These are phyloP conservation scores for Danionella cerebrum DNA, from an alignment of 2,113 vertebrate genomes.

Conservation along the genomic window DNA sequence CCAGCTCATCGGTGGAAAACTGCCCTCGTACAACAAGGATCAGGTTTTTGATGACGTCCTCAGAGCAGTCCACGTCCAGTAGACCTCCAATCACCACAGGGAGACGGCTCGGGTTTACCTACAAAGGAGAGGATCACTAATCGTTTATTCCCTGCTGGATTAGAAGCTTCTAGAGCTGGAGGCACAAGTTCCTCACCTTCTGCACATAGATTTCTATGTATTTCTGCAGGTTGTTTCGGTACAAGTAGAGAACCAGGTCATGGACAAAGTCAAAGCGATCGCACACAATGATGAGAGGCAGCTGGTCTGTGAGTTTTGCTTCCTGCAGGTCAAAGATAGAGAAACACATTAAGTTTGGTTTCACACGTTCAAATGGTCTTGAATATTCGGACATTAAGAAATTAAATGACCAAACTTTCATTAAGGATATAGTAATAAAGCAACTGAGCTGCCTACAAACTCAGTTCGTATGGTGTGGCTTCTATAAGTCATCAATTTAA, in stretches of 20 bases:
- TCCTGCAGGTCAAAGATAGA: slow-evolving; percentile 65
- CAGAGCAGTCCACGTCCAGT: slow-evolving; percentile 94
- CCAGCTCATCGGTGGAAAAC: slow-evolving; percentile 95
- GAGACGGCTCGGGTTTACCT: slow-evolving; percentile 96
- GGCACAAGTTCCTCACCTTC: slow-evolving; percentile 72
- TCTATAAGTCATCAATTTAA: no score
- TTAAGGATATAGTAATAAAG: no score
- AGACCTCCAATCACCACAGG: slow-evolving; percentile 93
- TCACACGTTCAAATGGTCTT: no score
- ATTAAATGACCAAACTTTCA: no score
- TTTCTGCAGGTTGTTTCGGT: slow-evolving; percentile 97
- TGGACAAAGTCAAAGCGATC: slow-evolving; percentile 98
- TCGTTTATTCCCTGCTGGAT: neutral
- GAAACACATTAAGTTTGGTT: neutral
- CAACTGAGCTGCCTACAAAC: no score
- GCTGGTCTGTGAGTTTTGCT: slow-evolving; percentile 95
- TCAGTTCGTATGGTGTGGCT: no score
- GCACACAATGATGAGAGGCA: slow-evolving; percentile 95
- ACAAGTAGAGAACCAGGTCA: slow-evolving; percentile 94
- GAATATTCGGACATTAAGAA: no score
- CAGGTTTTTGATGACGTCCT: slow-evolving; percentile 96
- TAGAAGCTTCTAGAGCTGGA: neutral
- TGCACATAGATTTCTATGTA: slow-evolving; percentile 99
- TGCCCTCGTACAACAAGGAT: slow-evolving; percentile 95
- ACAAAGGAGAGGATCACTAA: neutral